These are phyloP conservation scores for Drosophila peninsularis DNA, from an alignment of 2,888 invertebrate species.

Conservation along the genomic window DNA sequence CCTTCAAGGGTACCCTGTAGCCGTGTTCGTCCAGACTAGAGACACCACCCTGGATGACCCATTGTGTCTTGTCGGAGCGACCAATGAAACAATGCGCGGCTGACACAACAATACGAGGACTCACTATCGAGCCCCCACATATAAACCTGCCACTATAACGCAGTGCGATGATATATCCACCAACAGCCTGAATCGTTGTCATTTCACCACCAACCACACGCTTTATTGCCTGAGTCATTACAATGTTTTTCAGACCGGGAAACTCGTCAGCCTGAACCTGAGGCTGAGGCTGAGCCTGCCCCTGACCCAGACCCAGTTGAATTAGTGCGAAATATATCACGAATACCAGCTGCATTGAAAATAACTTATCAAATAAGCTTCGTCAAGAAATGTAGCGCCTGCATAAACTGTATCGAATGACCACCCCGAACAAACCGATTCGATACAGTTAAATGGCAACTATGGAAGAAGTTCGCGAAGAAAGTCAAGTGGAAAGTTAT, in stretches of 20 bases:
- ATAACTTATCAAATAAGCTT: background rate
- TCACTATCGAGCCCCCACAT: constrained; percentile 61
- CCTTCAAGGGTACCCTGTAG: background rate
- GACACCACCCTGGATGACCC: constrained; percentile 52
- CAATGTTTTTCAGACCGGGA: constrained; percentile 10
- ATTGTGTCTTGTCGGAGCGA: background rate
- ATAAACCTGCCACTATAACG: constrained; percentile 37
- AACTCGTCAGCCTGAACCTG: background rate
- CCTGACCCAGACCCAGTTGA: background rate
- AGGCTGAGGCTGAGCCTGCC: background rate
- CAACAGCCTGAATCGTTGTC: constrained; percentile 50
- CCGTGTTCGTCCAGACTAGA: constrained; percentile 33
- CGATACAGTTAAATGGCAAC: constrained; percentile 18
- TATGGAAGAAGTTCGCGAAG: background rate
- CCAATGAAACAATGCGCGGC: constrained; percentile 61
- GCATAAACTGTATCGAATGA: constrained; percentile 11
- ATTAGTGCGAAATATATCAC: constrained; percentile 4
- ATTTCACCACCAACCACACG: constrained; percentile 61
- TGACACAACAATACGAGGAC: constrained; percentile 46
- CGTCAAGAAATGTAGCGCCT: too few species aligned
- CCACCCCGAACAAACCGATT: constrained; percentile 20
- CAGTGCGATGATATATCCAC: constrained; percentile 59
- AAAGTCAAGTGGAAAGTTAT: constrained; percentile 29
- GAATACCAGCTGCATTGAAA: constrained; percentile 19
- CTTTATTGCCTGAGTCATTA: constrained; percentile 2